These are phyloP conservation scores for Gallinago solitaria DNA, from an alignment of 2,797 vertebrate species.

Conservation along the genomic window DNA sequence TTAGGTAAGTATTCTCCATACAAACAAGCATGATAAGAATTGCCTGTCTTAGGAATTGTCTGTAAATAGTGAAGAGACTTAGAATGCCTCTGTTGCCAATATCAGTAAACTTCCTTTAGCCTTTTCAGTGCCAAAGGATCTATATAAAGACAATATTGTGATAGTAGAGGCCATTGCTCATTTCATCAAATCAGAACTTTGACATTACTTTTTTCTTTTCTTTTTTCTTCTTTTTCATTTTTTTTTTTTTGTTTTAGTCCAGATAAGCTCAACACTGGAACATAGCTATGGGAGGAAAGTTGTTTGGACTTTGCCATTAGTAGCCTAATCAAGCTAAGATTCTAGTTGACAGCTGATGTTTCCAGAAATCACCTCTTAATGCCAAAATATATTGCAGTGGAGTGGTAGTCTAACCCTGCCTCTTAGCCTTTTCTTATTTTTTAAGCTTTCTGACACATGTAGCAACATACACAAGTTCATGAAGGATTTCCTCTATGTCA, in stretches of 20 bases:
- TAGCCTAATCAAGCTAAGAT: background rate
- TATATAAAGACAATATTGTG: background rate
- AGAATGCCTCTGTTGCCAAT: background rate
- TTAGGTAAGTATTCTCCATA: conserved; percentile 3
- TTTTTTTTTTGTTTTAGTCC: background rate
- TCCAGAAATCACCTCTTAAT: background rate
- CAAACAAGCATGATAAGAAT: conserved; percentile 18
- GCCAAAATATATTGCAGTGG: background rate
- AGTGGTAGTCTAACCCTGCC: background rate
- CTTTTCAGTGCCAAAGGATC: background rate
- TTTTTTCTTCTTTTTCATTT: background rate
- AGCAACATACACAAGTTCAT: background rate
- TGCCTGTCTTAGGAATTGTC: background rate
- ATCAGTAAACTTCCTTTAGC: background rate
- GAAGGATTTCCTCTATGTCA: background rate
- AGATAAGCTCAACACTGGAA: background rate
- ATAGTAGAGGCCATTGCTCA: background rate
- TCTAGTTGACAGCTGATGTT: background rate
- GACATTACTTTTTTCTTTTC: fast-evolving
- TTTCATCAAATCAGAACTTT: background rate
- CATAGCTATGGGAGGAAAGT: background rate
- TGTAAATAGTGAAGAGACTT: conserved; percentile 39
- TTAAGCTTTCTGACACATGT: background rate
- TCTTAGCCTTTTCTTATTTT: background rate
- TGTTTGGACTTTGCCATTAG: background rate